A percentile compares a stretch with the other conserved stretches of the same genome.
phyloP scores from a whole-genome alignment of 2,888 invertebrate genomes.

The Ariolimax columbianus region DNA sequence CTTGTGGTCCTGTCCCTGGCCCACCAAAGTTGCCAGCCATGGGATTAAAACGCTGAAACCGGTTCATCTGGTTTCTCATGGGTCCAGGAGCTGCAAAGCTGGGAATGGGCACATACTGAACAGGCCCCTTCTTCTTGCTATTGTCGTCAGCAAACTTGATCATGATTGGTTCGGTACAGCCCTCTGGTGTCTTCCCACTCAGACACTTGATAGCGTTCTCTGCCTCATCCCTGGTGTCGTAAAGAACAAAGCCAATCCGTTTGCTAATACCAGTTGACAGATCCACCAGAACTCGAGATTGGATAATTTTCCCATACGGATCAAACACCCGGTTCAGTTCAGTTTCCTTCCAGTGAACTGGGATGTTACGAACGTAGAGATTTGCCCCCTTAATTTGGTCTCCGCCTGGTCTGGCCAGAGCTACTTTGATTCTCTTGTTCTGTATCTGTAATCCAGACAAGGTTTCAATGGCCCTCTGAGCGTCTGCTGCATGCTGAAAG shows the following conservation, averaged over 20 bases:
- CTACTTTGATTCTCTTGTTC: slow-evolving; percentile 95
- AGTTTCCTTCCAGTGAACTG: slow-evolving; percentile 83
- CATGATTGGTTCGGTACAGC: slow-evolving; percentile 89
- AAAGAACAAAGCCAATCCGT: slow-evolving; percentile 91
- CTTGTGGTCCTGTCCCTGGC: slow-evolving; percentile 43
- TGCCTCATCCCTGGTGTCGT: slow-evolving; percentile 91
- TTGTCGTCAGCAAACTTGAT: slow-evolving; percentile 93
- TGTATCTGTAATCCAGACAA: slow-evolving; percentile 92
- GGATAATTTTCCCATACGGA: slow-evolving; percentile 93
- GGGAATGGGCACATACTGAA: slow-evolving; percentile 56
- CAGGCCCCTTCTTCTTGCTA: slow-evolving; percentile 62
- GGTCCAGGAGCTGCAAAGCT: slow-evolving; percentile 58
- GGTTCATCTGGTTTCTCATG: slow-evolving; percentile 59
- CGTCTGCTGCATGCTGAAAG: slow-evolving; percentile 90
- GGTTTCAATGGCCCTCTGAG: slow-evolving; percentile 89
- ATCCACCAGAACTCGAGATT: slow-evolving; percentile 93
- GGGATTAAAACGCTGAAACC: slow-evolving; percentile 60
- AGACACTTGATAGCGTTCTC: slow-evolving; percentile 91
- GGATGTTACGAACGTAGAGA: slow-evolving; percentile 94
- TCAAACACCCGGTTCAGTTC: slow-evolving; percentile 91
- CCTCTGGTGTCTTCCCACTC: slow-evolving; percentile 89
- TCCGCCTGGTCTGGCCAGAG: slow-evolving; percentile 93
- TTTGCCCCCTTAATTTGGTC: slow-evolving; percentile 96
- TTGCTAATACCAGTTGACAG: slow-evolving; percentile 91
- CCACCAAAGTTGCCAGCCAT: slow-evolving; percentile 56